phyloP scores from a whole-genome alignment of 2,888 invertebrate species.

The Urechis unicinctus region DNA sequence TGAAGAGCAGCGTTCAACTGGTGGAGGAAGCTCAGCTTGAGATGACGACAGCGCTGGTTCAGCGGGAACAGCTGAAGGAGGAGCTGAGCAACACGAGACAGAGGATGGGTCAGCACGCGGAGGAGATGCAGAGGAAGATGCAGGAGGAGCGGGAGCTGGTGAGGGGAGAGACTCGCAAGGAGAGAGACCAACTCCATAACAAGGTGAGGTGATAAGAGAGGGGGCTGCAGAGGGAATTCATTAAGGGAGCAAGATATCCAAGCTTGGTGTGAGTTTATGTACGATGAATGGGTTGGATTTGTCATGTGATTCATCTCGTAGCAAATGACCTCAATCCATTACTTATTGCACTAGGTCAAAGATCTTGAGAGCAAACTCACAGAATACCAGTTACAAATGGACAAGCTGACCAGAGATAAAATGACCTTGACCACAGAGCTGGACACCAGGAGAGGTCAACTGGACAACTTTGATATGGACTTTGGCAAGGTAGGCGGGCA shows the following conservation, averaged over 20 bases:
- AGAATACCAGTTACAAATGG: constrained; percentile 32
- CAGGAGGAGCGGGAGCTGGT: constrained; percentile 34
- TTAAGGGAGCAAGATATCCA: constrained; percentile 33
- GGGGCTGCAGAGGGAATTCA: constrained; percentile 25
- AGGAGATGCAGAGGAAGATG: constrained; percentile 29
- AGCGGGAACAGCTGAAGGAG: constrained; percentile 42
- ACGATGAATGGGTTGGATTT: too few species aligned
- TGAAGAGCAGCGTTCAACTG: constrained; percentile 42
- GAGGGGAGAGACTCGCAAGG: constrained; percentile 29
- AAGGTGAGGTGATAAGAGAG: constrained; percentile 31
- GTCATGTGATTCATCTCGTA: too few species aligned
- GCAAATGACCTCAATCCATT: background rate
- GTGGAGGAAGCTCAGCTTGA: constrained; percentile 48
- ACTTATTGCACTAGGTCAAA: constrained; percentile 26
- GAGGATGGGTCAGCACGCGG: constrained; percentile 36
- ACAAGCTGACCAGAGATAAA: constrained; percentile 38
- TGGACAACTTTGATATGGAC: constrained; percentile 38
- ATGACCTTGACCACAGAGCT: constrained; percentile 32
- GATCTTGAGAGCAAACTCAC: constrained; percentile 30
- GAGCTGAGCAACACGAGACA: constrained; percentile 36
- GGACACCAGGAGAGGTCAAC: constrained; percentile 32
- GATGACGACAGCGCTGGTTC: constrained; percentile 43
- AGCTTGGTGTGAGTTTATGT: constrained; percentile 31
- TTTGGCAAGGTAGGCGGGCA: constrained; percentile 28
- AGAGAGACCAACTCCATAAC: constrained; percentile 36